A percentile compares a stretch with the other conserved stretches of the same genome.
These are phyloP conservation scores for Camponotus vicinus DNA, from an alignment of 1,140 invertebrate species.

Conservation along the genomic window DNA sequence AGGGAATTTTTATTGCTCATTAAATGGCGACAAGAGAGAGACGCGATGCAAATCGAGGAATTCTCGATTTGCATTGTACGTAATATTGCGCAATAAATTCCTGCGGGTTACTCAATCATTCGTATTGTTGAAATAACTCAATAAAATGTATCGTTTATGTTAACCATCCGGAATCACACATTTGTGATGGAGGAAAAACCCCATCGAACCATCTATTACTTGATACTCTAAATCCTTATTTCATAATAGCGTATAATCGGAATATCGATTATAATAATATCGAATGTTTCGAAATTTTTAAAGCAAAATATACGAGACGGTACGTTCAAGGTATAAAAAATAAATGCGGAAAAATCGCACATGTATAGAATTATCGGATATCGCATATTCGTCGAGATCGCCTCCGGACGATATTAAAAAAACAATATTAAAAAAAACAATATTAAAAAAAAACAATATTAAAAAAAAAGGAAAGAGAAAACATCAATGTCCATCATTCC, in stretches of 20 bases:
- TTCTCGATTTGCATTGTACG: neutral
- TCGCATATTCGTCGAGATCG: neutral
- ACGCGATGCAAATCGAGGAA: too few species aligned
- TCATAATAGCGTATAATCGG: neutral
- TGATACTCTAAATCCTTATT: neutral
- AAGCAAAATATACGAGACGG: neutral
- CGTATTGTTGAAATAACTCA: neutral
- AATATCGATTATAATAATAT: too few species aligned
- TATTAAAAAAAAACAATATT: neutral
- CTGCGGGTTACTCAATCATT: neutral
- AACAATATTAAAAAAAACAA: conserved; percentile 1
- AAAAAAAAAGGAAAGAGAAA: conserved; percentile 24
- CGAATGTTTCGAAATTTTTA: neutral
- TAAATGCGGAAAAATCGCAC: neutral
- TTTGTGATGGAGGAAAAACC: neutral
- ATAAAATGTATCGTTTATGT: neutral
- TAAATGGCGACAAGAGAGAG: neutral
- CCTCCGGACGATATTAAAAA: too few species aligned
- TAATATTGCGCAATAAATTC: conserved; percentile 3
- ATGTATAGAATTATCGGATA: neutral
- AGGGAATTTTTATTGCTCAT: neutral
- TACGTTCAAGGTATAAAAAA: neutral
- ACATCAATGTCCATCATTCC: neutral
- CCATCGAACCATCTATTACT: neutral
- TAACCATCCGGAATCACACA: too few species aligned